Conservation (phyloP, 2,888 invertebrate genomes). For the Elmis aenea region DNA sequence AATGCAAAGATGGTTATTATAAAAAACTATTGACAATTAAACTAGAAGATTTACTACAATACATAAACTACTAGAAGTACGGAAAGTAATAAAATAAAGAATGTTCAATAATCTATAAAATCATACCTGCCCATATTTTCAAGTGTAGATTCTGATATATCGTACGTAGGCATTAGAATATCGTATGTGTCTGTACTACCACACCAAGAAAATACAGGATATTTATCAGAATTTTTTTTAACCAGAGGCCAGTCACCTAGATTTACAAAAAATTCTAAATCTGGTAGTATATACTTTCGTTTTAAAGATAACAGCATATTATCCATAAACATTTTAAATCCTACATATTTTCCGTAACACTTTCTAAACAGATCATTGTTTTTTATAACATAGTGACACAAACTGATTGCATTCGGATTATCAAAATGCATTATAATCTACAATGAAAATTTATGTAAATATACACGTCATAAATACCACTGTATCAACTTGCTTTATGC, state of each 20-base stretch:
- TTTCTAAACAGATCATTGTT: conserved; percentile 77
- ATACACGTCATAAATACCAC: no score
- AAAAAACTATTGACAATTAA: not conserved
- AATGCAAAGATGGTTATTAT: no score
- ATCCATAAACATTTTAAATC: conserved; percentile 95
- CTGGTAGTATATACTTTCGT: conserved; percentile 75
- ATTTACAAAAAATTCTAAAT: conserved; percentile 87
- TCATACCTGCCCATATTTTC: conserved; percentile 87
- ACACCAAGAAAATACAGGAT: conserved; percentile 95
- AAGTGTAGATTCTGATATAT: conserved; percentile 84
- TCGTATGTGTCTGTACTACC: conserved; percentile 81
- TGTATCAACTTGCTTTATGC: no score
- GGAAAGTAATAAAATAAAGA: conserved; percentile 1
- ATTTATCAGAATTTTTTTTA: conserved; percentile 46
- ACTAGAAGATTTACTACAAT: not conserved
- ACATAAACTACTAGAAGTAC: not conserved
- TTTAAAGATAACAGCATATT: conserved; percentile 74
- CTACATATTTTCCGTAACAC: conserved; percentile 92
- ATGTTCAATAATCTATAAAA: conserved; percentile 6
- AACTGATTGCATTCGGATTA: conserved; percentile 73
- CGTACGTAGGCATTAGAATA: conserved; percentile 93
- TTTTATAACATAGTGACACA: conserved; percentile 86
- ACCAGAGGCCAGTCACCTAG: conserved; percentile 94
- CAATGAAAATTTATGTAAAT: conserved; percentile 16
- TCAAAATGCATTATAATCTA: conserved; percentile 61